phyloP scores from a whole-genome alignment of 2,888 invertebrate species.

The Drosophila greeni region DNA sequence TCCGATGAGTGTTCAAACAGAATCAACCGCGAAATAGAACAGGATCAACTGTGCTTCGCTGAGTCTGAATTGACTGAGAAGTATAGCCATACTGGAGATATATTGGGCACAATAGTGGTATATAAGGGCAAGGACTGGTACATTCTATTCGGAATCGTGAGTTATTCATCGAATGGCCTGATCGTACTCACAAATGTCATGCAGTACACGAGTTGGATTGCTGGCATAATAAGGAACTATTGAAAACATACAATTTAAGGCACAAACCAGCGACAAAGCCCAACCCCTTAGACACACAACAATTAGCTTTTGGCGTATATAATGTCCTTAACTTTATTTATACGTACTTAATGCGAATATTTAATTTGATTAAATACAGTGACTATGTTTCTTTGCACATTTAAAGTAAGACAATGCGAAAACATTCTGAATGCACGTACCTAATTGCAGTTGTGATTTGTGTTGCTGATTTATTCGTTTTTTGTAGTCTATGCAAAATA shows the following conservation, averaged over 20 bases:
- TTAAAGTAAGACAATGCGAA: slow-evolving; percentile 62
- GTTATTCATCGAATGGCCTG: neutral
- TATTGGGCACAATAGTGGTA: neutral
- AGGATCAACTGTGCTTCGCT: neutral
- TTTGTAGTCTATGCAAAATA: slow-evolving; percentile 57
- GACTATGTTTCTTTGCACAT: slow-evolving; percentile 72
- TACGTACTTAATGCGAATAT: slow-evolving; percentile 58
- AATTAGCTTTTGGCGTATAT: neutral
- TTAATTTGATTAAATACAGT: slow-evolving; percentile 73
- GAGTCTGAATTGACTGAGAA: neutral
- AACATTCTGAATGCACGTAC: slow-evolving; percentile 51
- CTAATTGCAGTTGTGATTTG: slow-evolving; percentile 27
- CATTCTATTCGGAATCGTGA: slow-evolving; percentile 5
- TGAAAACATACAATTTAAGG: neutral
- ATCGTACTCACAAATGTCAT: slow-evolving; percentile 1
- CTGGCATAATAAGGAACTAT: neutral
- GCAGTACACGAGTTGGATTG: neutral
- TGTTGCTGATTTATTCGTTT: slow-evolving; percentile 19
- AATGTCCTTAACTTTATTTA: slow-evolving; percentile 39
- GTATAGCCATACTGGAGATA: neutral
- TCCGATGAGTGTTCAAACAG: neutral
- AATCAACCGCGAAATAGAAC: neutral
- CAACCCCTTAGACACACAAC: neutral
- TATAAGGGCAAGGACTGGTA: neutral
- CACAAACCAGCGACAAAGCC: neutral